phyloP scores from a whole-genome alignment of 1,140 invertebrate species.

The Apis dorsata region DNA sequence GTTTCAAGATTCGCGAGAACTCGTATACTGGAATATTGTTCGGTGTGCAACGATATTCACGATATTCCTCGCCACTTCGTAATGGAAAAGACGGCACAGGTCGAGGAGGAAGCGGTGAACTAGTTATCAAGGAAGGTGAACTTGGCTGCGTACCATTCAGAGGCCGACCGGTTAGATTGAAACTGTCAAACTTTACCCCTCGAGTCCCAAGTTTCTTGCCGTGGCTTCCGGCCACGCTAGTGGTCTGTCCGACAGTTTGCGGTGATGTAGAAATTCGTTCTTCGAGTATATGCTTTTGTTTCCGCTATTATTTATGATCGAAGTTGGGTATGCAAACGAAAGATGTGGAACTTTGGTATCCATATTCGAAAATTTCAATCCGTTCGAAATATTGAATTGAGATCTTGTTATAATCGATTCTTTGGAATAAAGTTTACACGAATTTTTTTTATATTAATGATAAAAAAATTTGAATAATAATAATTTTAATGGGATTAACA shows the following conservation, averaged over 20 bases:
- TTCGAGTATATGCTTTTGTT: background rate
- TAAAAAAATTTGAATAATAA: too few species aligned
- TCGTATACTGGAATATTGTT: background rate
- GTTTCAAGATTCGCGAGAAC: background rate
- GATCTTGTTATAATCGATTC: too few species aligned
- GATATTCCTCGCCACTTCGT: background rate
- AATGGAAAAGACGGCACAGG: conserved; percentile 28
- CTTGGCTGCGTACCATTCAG: conserved; percentile 39
- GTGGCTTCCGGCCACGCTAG: conserved; percentile 41
- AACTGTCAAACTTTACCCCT: conserved; percentile 67
- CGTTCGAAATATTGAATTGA: too few species aligned
- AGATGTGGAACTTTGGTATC: too few species aligned
- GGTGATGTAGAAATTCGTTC: background rate
- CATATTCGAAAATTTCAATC: too few species aligned
- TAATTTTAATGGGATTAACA: too few species aligned
- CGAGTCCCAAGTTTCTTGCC: conserved; percentile 45
- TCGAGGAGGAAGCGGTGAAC: conserved; percentile 18
- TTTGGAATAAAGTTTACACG: too few species aligned
- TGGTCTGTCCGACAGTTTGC: conserved; percentile 32
- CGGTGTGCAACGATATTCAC: background rate
- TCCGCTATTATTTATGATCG: background rate
- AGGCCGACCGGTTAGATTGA: conserved; percentile 62
- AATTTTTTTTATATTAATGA: too few species aligned
- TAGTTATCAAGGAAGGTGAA: conserved; percentile 52
- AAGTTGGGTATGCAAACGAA: too few species aligned